Percentiles rank a stretch among this genome's conserved stretches.
These are phyloP conservation scores for Uropetala carovei DNA, from an alignment of 2,888 invertebrate species.

Conservation along the genomic window DNA sequence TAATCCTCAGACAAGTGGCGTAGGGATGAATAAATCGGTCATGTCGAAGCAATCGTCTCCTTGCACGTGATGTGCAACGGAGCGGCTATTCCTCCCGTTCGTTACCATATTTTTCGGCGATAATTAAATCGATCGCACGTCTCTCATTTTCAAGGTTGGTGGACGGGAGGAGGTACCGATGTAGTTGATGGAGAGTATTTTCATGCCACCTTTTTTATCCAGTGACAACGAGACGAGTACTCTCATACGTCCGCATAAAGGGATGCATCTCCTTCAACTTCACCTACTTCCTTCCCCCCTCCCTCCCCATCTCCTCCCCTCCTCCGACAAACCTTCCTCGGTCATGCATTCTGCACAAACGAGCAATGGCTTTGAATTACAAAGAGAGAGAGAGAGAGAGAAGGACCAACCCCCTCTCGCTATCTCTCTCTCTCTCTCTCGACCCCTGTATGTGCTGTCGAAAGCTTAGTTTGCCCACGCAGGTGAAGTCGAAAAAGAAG, in stretches of 20 bases:
- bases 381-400: neutral
- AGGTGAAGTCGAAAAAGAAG: slow-evolving; percentile 21
- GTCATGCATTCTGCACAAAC: neutral
- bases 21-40: slow-evolving; percentile 33
- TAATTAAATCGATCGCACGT: slow-evolving; percentile 45
- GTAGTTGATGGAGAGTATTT: neutral
- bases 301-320: neutral
- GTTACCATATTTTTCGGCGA: slow-evolving; percentile 57
- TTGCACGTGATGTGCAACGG: slow-evolving; percentile 39
- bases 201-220: neutral
- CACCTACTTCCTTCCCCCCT: neutral
- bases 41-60: neutral
- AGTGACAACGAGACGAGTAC: neutral
- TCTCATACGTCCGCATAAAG: neutral
- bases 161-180: neutral
- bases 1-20: neutral
- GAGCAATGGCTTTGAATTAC: slow-evolving; percentile 16
- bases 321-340: neutral
- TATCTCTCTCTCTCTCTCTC: neutral
- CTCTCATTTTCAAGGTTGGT: slow-evolving; percentile 44
- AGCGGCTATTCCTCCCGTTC: neutral
- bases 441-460: neutral
- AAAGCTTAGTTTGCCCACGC: neutral
- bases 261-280: neutral
- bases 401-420: too few species aligned